These are phyloP conservation scores for Struthidea cinerea DNA, from an alignment of 2,113 vertebrate genomes.

Conservation along the genomic window DNA sequence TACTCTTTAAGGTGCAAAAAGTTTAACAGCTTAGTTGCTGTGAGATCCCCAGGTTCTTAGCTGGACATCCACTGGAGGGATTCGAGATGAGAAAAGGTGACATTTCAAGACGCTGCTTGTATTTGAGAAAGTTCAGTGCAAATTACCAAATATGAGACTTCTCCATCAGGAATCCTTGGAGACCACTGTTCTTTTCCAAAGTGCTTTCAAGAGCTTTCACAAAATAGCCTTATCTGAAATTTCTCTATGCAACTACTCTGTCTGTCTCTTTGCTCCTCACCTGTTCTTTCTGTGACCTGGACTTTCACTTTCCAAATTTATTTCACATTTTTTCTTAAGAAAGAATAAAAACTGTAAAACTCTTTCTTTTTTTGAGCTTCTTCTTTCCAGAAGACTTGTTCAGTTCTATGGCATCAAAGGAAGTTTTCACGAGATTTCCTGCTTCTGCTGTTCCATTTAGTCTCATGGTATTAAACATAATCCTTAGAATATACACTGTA, in stretches of 20 bases:
- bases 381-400: background rate
- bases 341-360: background rate
- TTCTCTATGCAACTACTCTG: background rate
- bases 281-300: background rate
- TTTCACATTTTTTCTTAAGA: background rate
- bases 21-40: background rate
- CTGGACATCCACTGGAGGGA: background rate
- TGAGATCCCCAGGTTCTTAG: background rate
- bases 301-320: conserved; percentile 3
- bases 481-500: background rate
- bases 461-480: background rate
- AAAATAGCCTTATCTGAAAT: background rate
- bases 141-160: background rate
- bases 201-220: conserved; percentile 5
- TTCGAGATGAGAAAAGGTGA: background rate
- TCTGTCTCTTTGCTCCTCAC: background rate
- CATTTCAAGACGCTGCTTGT: background rate
- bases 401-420: background rate
- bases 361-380: background rate
- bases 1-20: background rate
- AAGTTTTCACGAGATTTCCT: background rate
- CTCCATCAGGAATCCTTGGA: conserved; percentile 24
- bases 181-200: conserved; percentile 19
- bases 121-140: background rate
- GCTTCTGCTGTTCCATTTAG: background rate